Conservation (phyloP, 2,888 invertebrate species). For the Papilio demoleus region DNA sequence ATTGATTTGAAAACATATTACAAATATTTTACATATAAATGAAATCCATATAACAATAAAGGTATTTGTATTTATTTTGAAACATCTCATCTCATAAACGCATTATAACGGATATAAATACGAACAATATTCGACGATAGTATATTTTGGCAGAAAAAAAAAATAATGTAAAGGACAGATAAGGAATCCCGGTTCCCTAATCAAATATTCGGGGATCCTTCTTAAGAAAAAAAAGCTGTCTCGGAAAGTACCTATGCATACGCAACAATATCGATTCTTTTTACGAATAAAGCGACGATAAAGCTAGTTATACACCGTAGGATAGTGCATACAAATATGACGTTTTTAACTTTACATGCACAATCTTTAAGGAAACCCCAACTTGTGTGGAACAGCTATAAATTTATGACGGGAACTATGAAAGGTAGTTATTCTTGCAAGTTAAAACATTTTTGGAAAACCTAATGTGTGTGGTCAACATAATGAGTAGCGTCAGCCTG, state of each 20-base stretch:
- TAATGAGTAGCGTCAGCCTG: constrained; percentile 73
- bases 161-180: constrained; percentile 64
- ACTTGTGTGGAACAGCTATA: not conserved
- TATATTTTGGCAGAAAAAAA: constrained; percentile 37
- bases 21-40: too few species aligned
- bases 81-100: constrained; percentile 15
- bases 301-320: not conserved
- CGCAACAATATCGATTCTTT: constrained; percentile 76
- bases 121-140: constrained; percentile 32
- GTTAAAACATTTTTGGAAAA: not conserved
- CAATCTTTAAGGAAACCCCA: not conserved
- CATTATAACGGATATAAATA: constrained; percentile 12
- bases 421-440: not conserved
- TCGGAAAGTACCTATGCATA: constrained; percentile 67
- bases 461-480: not conserved
- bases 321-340: not conserved
- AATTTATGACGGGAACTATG: not conserved
- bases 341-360: not conserved
- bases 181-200: constrained; percentile 66
- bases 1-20: too few species aligned
- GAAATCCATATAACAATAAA: not conserved
- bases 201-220: constrained; percentile 77
- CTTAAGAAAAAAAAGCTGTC: constrained; percentile 68
- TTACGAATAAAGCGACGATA: constrained; percentile 69
- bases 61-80: not conserved